Evolutionary conservation across 1,140 invertebrate genomes (phyloP).

Genomic region (Cotesia vestalis): DNA sequence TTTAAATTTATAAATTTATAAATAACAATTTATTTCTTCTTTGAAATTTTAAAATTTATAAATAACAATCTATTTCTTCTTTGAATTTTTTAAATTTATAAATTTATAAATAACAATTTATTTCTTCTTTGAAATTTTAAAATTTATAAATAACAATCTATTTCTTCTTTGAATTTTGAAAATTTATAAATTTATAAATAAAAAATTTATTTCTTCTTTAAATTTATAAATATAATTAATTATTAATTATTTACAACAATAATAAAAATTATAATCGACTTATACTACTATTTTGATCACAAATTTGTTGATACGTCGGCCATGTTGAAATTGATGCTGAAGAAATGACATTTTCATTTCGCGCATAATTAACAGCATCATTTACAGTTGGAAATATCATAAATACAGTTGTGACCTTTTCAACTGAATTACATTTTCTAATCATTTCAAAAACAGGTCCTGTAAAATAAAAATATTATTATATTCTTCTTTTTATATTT

Average conservation of each 20-base stretch:
- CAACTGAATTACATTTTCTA: conserved; percentile 68
- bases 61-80: too few species aligned
- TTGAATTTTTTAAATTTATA: too few species aligned
- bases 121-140: too few species aligned
- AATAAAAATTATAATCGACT: conserved; percentile 49
- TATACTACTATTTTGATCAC: conserved; percentile 49
- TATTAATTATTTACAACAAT: too few species aligned
- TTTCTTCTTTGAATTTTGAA: background rate
- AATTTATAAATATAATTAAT: too few species aligned
- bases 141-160: background rate
- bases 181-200: too few species aligned
- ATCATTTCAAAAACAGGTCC: conserved; percentile 73
- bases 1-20: too few species aligned
- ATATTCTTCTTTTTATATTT: background rate
- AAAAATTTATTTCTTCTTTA: too few species aligned
- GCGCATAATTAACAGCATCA: conserved; percentile 74
- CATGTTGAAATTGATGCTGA: conserved; percentile 46
- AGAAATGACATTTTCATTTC: conserved; percentile 47
- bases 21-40: too few species aligned
- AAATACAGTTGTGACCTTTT: conserved; percentile 66
- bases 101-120: too few species aligned
- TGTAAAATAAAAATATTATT: conserved; percentile 48
- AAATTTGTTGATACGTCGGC: conserved; percentile 38
- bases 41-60: too few species aligned
- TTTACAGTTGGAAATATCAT: conserved; percentile 76